Conservation (phyloP, 2,888 invertebrate species). For the Emmelina monodactyla region DNA sequence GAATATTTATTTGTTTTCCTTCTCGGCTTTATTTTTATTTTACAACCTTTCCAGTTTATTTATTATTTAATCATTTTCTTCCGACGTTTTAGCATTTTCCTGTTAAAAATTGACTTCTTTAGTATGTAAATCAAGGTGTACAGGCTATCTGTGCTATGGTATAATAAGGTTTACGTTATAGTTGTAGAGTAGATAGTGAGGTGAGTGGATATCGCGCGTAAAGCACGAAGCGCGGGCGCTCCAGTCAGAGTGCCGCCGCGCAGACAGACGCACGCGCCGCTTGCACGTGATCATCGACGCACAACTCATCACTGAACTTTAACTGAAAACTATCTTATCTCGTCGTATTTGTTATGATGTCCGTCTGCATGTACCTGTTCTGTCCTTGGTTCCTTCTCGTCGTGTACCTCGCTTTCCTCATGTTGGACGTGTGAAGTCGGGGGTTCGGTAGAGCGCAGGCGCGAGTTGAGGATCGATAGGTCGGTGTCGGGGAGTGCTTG, state of each 20-base stretch:
- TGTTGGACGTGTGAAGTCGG: conserved; percentile 66
- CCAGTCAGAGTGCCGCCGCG: conserved; percentile 67
- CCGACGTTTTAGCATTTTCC: too few species aligned
- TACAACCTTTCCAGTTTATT: too few species aligned
- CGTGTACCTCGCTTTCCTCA: conserved; percentile 71
- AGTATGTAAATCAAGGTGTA: conserved; percentile 51
- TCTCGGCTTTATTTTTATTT: too few species aligned
- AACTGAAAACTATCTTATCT: conserved; percentile 16
- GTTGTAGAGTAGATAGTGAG: conserved; percentile 49
- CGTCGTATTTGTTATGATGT: conserved; percentile 31
- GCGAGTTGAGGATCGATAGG: conserved; percentile 45
- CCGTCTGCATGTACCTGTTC: conserved; percentile 70
- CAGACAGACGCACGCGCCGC: conserved; percentile 57
- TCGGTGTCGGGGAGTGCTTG: conserved; percentile 21
- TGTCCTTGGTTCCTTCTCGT: conserved; percentile 74
- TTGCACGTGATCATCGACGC: conserved; percentile 30
- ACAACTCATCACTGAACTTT: conserved; percentile 40
- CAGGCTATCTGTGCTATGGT: conserved; percentile 24
- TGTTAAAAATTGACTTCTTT: too few species aligned
- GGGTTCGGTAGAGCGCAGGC: conserved; percentile 39
- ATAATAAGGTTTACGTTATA: conserved; percentile 27
- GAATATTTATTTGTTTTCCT: too few species aligned
- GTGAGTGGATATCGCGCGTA: conserved; percentile 55
- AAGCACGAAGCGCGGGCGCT: conserved; percentile 57
- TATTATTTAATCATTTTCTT: too few species aligned